A percentile compares a stretch with the other conserved stretches of the same genome.
These are phyloP conservation scores for Drosophila truncata DNA, from an alignment of 1,140 invertebrate genomes.

Conservation along the genomic window DNA sequence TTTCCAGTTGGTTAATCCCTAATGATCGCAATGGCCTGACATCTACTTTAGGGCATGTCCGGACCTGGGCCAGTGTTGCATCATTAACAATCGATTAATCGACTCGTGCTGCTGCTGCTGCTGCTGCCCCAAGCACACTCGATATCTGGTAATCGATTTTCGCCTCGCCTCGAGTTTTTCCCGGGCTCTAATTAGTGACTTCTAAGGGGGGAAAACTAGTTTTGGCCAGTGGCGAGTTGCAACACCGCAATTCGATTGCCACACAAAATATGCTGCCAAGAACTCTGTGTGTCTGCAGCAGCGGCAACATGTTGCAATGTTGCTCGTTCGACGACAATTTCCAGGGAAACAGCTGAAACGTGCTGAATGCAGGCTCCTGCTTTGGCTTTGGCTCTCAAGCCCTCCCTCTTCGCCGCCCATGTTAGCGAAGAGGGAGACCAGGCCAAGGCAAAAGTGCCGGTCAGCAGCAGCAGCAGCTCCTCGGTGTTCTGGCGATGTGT, in stretches of 20 bases:
- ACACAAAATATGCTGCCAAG: constrained; percentile 62
- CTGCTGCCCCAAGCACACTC: constrained; percentile 36
- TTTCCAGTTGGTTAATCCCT: constrained; percentile 25
- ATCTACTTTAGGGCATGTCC: constrained; percentile 32
- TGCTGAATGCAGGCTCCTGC: constrained; percentile 67
- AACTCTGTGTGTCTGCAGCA: constrained; percentile 33
- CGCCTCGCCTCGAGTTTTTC: constrained; percentile 26
- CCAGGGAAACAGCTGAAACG: constrained; percentile 63
- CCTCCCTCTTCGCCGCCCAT: constrained; percentile 11
- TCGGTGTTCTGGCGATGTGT: constrained; percentile 26
- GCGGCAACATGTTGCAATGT: constrained; percentile 69
- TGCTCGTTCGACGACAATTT: constrained; percentile 69
- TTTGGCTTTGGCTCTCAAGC: constrained; percentile 15
- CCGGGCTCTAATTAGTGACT: constrained; percentile 55
- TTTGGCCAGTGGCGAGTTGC: constrained; percentile 32
- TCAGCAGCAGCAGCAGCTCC: constrained; percentile 38
- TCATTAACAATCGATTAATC: constrained; percentile 57
- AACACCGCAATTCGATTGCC: constrained; percentile 44
- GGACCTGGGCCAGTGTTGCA: constrained; percentile 26
- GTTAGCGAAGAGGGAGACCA: constrained; percentile 45
- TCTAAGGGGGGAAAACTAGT: constrained; percentile 48
- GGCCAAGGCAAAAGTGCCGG: constrained; percentile 74
- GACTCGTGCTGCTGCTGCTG: constrained; percentile 26
- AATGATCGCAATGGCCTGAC: constrained; percentile 22
- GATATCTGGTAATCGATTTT: constrained; percentile 59